Evolutionary conservation across 2,113 vertebrate genomes (phyloP).

Genomic region (Oryzias woworae): DNA sequence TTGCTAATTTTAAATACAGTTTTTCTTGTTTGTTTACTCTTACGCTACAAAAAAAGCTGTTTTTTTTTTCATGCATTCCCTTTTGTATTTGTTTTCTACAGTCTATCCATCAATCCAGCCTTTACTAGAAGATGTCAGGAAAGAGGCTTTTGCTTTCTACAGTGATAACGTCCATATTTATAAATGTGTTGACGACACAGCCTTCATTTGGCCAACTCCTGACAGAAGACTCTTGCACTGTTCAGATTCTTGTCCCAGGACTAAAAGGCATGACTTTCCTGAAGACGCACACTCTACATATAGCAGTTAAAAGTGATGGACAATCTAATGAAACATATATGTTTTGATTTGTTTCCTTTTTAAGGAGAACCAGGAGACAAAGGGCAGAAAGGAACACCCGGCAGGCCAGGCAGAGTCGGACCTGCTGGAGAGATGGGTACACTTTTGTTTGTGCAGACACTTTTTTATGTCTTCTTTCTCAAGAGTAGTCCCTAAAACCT

Average conservation of each 20-base stretch:
- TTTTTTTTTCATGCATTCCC: not conserved
- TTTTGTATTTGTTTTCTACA: slow-evolving; percentile 15
- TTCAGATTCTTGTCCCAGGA: slow-evolving; percentile 96
- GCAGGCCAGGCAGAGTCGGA: slow-evolving; percentile 91
- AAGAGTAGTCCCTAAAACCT: too few species aligned
- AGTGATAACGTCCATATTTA: slow-evolving; percentile 78
- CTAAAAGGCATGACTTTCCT: slow-evolving; percentile 86
- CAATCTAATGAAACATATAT: not conserved
- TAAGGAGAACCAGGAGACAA: slow-evolving; percentile 91
- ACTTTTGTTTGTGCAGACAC: not conserved
- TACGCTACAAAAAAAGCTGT: not conserved
- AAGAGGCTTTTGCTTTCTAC: slow-evolving; percentile 72
- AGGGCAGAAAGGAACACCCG: slow-evolving; percentile 90
- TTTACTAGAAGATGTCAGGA: slow-evolving; percentile 81
- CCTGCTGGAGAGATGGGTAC: slow-evolving; percentile 90
- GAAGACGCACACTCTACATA: not conserved
- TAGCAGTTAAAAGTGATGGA: not conserved
- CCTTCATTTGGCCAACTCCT: slow-evolving; percentile 82
- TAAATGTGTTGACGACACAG: slow-evolving; percentile 80
- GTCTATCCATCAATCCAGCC: slow-evolving; percentile 63
- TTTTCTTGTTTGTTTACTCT: too few species aligned
- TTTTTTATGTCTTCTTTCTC: not conserved
- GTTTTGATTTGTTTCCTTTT: slow-evolving; percentile 6
- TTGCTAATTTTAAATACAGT: too few species aligned
- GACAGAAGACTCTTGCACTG: slow-evolving; percentile 89